Evolutionary conservation across 2,113 vertebrate genomes (phyloP), one percentile per base, ranked within the genome.

Genomic region (Aramus guarauna): DNA sequence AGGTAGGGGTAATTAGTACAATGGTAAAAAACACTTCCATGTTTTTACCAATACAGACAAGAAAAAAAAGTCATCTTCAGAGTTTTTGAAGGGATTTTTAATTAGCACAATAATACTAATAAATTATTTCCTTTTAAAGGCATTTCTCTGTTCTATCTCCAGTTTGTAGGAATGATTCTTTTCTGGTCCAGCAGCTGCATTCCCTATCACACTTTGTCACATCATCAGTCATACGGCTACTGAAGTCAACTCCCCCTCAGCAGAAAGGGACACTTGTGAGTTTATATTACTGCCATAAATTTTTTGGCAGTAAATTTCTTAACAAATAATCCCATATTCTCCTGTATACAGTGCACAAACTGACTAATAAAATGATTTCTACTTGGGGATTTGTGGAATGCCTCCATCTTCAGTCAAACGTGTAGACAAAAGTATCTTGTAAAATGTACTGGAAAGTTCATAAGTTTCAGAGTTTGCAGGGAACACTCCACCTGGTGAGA

Each of bases 241-340:
- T 97, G 98, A 96, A 97, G 94, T 92, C 97, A 94, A 97, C 95
- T 97, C 97, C 96, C 96, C 94, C 92, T 91, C 85, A 94, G 96
- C 96, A 97, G 97, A 95, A 95, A 96, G 94, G 93, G 96, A 98
- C 98, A 98, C 97, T 98, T 98, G 94, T 97, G 94, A 97, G 98
- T 98, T 98, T 98, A 98, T 98, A 98, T 99, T 98, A 97, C 96
- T 92, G 96, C 96, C 98, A 99, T 99, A 99, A 99, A 99, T 99
- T 99, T 98, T 97, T 97, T 96, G 97, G 97, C 98, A 98, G 97
- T 97, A 97, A 96, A 96, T 97, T 98, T 97, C 97, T 97, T 98
- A 96, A 97, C 95, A 98, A 98, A 98, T 97, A 98, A 98, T 97
- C 97, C 95, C 96, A 98, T 96, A 98, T 98, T 96, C 95, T 98